phyloP scores from a whole-genome alignment of 2,888 invertebrate genomes.

The Andrena chrysosceles region DNA sequence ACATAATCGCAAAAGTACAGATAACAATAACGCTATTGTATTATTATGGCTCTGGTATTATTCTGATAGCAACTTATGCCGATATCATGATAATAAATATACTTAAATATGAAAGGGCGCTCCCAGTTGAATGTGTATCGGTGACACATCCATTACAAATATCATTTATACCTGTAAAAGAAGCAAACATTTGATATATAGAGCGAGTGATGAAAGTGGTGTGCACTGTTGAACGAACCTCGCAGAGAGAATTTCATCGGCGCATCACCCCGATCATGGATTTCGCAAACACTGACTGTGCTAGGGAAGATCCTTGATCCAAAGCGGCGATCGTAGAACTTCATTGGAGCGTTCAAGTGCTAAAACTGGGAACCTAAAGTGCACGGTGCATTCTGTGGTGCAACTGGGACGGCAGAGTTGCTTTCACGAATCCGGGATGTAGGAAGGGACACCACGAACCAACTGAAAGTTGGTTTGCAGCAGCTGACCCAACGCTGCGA shows the following conservation, averaged over 20 bases:
- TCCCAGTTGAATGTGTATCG: no score
- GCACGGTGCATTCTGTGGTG: not conserved
- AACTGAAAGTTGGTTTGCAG: not conserved
- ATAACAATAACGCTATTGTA: no score
- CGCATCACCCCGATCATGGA: slow-evolving; percentile 9
- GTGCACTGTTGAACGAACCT: not conserved
- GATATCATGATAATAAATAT: not conserved
- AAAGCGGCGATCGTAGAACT: slow-evolving; percentile 16
- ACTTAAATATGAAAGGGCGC: not conserved
- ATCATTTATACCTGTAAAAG: slow-evolving; percentile 8
- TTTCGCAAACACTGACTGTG: slow-evolving; percentile 6
- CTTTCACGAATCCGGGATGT: not conserved
- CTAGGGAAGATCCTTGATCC: not conserved
- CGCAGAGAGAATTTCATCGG: slow-evolving; percentile 5
- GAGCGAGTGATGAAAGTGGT: not conserved
- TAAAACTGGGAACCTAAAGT: slow-evolving; percentile 14
- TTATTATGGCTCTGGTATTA: no score
- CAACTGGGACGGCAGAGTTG: not conserved
- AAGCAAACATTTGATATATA: not conserved
- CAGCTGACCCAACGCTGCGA: not conserved
- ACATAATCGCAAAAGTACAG: no score
- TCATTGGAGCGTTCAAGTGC: slow-evolving; percentile 14
- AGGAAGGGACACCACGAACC: not conserved
- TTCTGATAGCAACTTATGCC: not conserved
- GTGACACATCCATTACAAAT: no score